phyloP scores from a whole-genome alignment of 2,113 vertebrate genomes.

The Xyliphius kryptos region DNA sequence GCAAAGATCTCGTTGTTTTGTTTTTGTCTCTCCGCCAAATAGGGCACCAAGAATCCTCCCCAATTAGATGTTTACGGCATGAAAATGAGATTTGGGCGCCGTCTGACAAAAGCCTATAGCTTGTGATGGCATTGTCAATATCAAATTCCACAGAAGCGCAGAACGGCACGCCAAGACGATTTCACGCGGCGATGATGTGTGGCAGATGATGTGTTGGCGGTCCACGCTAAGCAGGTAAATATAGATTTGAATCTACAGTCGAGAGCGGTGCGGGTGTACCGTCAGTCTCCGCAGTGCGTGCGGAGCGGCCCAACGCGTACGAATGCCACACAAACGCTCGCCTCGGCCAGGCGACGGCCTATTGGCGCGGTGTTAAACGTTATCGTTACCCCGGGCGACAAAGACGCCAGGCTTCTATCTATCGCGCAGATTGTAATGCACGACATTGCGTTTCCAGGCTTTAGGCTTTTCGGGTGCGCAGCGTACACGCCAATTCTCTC shows the following conservation, averaged over 20 bases:
- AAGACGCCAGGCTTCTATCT: slow-evolving; percentile 26
- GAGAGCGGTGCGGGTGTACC: no score
- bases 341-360: no score
- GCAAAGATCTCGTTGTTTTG: slow-evolving; percentile 19
- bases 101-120: slow-evolving; percentile 8
- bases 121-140: slow-evolving; percentile 20
- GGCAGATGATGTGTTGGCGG: slow-evolving; percentile 11
- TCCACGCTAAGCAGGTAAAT: slow-evolving; percentile 29
- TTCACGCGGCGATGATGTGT: slow-evolving; percentile 31
- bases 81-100: slow-evolving; percentile 40
- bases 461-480: slow-evolving; percentile 34
- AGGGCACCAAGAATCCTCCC: slow-evolving; percentile 41
- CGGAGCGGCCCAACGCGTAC: no score
- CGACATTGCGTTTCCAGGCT: slow-evolving; percentile 53
- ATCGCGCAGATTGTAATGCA: slow-evolving; percentile 56
- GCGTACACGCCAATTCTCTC: slow-evolving; percentile 48
- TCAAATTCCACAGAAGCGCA: neutral
- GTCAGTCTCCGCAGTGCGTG: no score
- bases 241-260: no score
- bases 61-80: slow-evolving; percentile 44
- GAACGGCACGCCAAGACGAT: slow-evolving; percentile 33
- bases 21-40: slow-evolving; percentile 38
- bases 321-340: no score
- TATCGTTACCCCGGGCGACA: slow-evolving; percentile 30
- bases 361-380: slow-evolving; percentile 18